Base-by-base conservation (phyloP, 2,888 invertebrate species). In the Panopea generosa region DNA sequence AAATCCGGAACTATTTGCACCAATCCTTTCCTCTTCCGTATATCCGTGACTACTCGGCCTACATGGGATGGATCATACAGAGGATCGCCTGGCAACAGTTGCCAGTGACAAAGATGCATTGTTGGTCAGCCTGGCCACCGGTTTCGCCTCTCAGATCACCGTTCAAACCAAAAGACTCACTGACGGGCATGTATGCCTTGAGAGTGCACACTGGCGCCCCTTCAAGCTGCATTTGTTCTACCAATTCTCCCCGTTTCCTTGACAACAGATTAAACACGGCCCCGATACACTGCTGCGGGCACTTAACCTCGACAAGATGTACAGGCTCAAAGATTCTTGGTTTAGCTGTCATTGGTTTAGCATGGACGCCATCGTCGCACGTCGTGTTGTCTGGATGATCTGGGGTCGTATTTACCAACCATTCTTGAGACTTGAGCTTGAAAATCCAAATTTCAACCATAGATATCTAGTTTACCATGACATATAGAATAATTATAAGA, bases 71-170 rank as follows among this genome's bases (percentile, higher is more conserved):
- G 85, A 20, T 89, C 85, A 59, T 99, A 99, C 92, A 95, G 94
- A 83, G 99, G 99, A 93, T 99, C 98, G 87, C 99, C 99, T 82
- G 98, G 98, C 93, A 99, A 95, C 80, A 98, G 94, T 94, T 99
- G 99, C 99, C 99, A 99, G 94, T 99, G 99, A 94, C 99, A 94
- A 99, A 99, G 92, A 99, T 98, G 94, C 99, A 99, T 94, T 99
- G 99, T 92, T 99, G 99, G 97, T 99, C 99, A 87, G 99, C 99
- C 94, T 99, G 99, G 43, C 99, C 99, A 83, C 99, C 98, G 75
- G 99, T 99, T 94, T 98, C 97, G 88, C 94, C 94, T 90, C 99
- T 96, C 88, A 99, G 95, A 94, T 99, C 99, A 89, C 98, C 98
- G 65, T 99, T 99, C 95, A 99, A 99, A 80, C 99, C 99, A 94